A percentile compares a stretch with the other conserved stretches of the same genome.
Conservation (phyloP, 2,113 vertebrate species). For the Chaetorhynchus papuensis region DNA sequence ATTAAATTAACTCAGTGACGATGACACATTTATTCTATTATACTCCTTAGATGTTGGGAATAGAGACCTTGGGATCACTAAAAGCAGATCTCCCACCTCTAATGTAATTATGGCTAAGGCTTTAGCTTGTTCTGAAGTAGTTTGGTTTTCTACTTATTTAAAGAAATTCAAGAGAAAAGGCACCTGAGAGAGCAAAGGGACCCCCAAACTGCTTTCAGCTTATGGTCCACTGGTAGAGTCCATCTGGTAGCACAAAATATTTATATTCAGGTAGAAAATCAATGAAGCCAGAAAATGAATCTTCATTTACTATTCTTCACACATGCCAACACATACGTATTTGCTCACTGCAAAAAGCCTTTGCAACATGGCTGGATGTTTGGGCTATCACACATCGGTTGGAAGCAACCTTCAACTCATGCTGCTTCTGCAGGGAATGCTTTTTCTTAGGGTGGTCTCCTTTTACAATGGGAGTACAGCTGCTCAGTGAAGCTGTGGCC, state of each 20-base stretch:
- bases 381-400: accelerated
- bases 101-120: neutral
- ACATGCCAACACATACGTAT: neutral
- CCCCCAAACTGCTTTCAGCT: neutral
- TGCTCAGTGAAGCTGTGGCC: neutral
- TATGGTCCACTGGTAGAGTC: neutral
- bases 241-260: neutral
- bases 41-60: neutral
- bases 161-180: neutral
- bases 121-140: neutral
- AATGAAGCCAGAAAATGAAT: neutral
- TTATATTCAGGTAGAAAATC: neutral
- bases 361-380: neutral
- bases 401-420: neutral
- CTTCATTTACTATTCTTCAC: neutral
- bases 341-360: neutral
- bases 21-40: neutral
- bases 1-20: neutral
- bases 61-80: neutral
- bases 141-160: neutral
- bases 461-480: neutral
- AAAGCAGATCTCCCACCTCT: neutral
- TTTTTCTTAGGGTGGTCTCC: neutral
- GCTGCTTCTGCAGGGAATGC: neutral
- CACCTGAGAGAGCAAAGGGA: neutral